A percentile compares a stretch with the other conserved stretches of the same genome.
Evolutionary conservation across 2,113 vertebrate species (phyloP).

Genomic region (Alligator mississippiensis): DNA sequence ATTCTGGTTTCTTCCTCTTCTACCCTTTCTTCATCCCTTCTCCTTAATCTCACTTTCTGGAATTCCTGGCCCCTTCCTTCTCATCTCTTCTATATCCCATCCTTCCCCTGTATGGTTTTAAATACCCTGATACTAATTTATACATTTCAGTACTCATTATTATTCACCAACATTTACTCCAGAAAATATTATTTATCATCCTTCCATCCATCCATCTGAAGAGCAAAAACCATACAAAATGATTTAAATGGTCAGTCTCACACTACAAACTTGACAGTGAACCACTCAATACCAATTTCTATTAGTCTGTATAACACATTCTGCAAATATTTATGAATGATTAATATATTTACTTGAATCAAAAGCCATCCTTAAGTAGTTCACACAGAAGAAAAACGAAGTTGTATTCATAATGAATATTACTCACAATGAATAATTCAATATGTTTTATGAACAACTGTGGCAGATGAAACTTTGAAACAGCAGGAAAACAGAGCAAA

Average conservation of each 20-base stretch:
- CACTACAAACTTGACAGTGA: background rate
- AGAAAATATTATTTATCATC: background rate
- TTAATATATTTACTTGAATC: background rate
- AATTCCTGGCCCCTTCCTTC: background rate
- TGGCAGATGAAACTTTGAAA: background rate
- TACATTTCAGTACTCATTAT: background rate
- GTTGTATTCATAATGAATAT: background rate
- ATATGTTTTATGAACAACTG: background rate
- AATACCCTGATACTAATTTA: background rate
- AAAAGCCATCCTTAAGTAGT: background rate
- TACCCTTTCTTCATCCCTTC: background rate
- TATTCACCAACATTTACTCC: background rate
- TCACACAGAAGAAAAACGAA: background rate
- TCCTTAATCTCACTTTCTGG: accelerated
- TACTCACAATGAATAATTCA: background rate
- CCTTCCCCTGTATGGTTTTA: background rate
- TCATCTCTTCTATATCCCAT: accelerated
- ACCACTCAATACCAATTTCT: background rate
- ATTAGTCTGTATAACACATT: background rate
- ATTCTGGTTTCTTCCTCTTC: background rate
- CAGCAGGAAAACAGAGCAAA: background rate
- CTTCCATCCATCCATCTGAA: background rate
- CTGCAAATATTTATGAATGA: background rate
- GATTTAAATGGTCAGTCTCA: background rate
- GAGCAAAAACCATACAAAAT: background rate